Evolutionary conservation across 2,888 invertebrate species (phyloP), one percentile per base, ranked within the genome.

Genomic region (Platycnemis pennipes): DNA sequence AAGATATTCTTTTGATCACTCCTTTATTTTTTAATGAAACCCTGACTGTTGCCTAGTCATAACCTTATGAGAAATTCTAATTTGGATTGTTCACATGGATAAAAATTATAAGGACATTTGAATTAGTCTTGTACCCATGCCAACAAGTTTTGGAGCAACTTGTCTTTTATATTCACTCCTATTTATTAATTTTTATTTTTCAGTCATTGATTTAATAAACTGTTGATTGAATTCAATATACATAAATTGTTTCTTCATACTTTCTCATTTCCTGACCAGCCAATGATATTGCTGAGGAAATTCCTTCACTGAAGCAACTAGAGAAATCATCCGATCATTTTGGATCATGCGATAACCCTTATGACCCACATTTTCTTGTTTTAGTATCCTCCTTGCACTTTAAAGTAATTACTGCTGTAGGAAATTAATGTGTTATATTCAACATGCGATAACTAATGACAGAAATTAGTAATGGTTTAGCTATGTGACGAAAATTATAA

Each of bases 151-250:
- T 77, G 77, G 77, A 77, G 37, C 13, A 37, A 77, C 11, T 77
- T 77, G 77, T 77, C 77, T 77, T 77, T 77, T 77, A 77, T 77
- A 77, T 31, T 77, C 77, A 77, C 77, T 37, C 37, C 37, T 77
- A 77, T 77, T 77, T 37, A 37, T 77, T 77, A 37, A 37, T 37
- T 37, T 77, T 31, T 37, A 37, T 77, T 77, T 77, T 77, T 77
- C 77, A 77, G 31, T 77, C 77, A 77, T 77, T 77, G 77, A 37
- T 77, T 77, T 77, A 77, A 77, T 77, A 77, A 77, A 77, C n/a
- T 77, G 77, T 77, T 77, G 69, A 69, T 69, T 69, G 77, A 77
- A 77, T 77, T 77, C 11, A 77, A 37, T 77, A n/a, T 31, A 77
- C 16, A 31, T 37, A 13, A 31, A 77, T 22, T 77, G 77, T 77